phyloP scores from a whole-genome alignment of 2,888 invertebrate genomes.

The Lasioglossum vierecki region DNA sequence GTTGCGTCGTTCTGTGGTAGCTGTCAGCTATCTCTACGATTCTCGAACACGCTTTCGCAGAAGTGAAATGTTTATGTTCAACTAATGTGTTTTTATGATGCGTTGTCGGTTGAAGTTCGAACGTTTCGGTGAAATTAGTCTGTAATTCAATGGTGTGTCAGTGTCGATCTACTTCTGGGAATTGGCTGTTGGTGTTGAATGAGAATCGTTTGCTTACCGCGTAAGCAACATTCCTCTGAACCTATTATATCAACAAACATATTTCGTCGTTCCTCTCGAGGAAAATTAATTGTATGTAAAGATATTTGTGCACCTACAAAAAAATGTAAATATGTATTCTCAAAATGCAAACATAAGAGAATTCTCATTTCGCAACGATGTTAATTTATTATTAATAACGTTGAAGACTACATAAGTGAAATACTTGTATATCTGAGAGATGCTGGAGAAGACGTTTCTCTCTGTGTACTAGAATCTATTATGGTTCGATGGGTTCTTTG shows the following conservation, averaged over 20 bases:
- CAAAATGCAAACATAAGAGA: not conserved
- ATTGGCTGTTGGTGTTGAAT: not conserved
- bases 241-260: not conserved
- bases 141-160: not conserved
- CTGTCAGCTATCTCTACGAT: not conserved
- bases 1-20: not conserved
- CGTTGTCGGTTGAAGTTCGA: not conserved
- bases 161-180: not conserved
- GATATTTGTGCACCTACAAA: not conserved
- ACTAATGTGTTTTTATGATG: not conserved
- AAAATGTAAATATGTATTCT: not conserved
- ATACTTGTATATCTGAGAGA: not conserved
- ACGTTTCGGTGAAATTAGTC: not conserved
- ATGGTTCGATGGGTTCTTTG: not conserved
- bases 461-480: not conserved
- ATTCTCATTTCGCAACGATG: not conserved
- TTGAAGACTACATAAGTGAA: not conserved
- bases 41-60: slow-evolving; percentile 1
- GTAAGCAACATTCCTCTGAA: not conserved
- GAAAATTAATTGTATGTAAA: not conserved
- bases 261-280: not conserved
- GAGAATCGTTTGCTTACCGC: not conserved
- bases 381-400: not conserved
- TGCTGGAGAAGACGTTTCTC: not conserved
- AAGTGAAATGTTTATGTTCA: slow-evolving; percentile 2